These are phyloP conservation scores for Mohoua ochrocephala DNA, from an alignment of 2,113 vertebrate genomes.

Conservation along the genomic window DNA sequence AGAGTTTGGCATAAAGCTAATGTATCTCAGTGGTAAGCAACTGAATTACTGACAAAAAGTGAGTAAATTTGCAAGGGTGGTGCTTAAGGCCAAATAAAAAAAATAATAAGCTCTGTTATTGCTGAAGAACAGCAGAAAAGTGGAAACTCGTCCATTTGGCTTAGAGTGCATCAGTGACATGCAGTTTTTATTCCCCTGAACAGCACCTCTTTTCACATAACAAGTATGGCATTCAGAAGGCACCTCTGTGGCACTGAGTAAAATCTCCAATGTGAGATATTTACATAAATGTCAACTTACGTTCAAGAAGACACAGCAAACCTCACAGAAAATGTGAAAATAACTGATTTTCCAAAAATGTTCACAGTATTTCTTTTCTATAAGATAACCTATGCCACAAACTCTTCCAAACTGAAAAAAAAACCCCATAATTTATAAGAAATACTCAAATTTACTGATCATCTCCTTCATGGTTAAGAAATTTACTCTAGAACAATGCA, in stretches of 20 bases:
- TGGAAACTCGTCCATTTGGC: background rate
- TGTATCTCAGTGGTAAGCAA: background rate
- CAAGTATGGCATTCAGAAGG: background rate
- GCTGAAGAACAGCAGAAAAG: background rate
- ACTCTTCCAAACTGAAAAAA: background rate
- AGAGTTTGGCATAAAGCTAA: background rate
- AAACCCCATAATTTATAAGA: background rate
- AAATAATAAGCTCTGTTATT: background rate
- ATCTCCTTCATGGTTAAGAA: background rate
- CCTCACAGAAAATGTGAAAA: background rate
- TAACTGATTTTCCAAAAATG: background rate
- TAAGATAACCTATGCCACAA: background rate
- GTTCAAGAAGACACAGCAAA: background rate
- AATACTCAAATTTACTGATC: background rate
- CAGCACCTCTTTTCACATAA: background rate
- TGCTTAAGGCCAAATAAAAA: background rate
- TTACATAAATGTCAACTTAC: fast-evolving
- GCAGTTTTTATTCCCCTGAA: background rate
- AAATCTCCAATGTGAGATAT: background rate
- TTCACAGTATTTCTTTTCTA: background rate
- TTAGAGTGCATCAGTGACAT: background rate
- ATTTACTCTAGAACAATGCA: background rate
- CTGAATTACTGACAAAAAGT: background rate
- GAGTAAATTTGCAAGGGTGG: background rate
- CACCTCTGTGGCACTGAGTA: background rate